Evolutionary conservation across 1,140 invertebrate genomes (phyloP), one percentile per base, ranked within the genome.

Genomic region (Plodia interpunctella): DNA sequence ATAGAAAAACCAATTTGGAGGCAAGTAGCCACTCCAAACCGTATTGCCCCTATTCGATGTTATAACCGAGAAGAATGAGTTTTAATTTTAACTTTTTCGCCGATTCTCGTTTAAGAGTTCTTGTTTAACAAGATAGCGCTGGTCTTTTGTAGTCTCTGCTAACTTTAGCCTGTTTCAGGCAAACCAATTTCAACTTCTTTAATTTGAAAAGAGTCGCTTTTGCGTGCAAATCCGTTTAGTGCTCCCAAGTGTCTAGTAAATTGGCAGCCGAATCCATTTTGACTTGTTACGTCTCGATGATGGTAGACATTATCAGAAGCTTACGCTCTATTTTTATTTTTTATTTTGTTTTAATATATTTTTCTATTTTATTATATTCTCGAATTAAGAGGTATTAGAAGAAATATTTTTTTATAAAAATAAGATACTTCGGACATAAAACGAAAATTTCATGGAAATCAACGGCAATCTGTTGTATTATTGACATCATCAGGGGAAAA

Each of bases 41-140:
- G 18, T 21, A 53, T 53, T 53, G 51, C 19, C 9, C 25, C 51
- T 57, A 57, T 57, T 18, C 55, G 49, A 51, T 61, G 57, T 72
- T 74, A 76, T 77, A 73, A 75, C 61, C 63, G 55, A 57, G 15
- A 70, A 68, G 66, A 76, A 74, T 72, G 71, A 72, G 71, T 77
- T 80, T 80, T 77, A 78, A 80, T 77, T 77, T 76, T 80, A 80
- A 80, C 73, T 77, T 80, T 75, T 77, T 70, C 74, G 62, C 69
- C 66, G 69, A 78, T 76, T 72, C 64, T 68, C 69, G 68, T 68
- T 72, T 70, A 77, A 68, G 69, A 76, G 72, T 72, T 75, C 73
- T 80, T 76, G 77, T 80, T 72, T 71, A 76, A 77, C 73, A 72
- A 77, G 75, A 76, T 80, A 67, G 51, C 60, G 67, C 53, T 73